Base-by-base conservation (phyloP, 2,797 vertebrate genomes). In the Neosilurus hyrtlii region DNA sequence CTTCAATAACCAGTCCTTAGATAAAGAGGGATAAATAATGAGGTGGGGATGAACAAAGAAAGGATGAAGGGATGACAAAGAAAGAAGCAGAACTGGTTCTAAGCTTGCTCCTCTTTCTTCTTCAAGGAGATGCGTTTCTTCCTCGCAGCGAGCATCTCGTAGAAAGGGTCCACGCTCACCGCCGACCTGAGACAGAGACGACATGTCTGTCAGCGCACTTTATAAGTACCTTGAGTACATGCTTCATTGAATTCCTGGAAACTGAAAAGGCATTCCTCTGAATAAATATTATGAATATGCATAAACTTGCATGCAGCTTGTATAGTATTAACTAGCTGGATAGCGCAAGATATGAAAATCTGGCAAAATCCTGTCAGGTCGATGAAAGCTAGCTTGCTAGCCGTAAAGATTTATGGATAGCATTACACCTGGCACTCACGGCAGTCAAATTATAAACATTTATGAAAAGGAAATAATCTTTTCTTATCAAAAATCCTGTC, bases 71-170 rank as follows among this genome's bases (percentile, higher is more conserved):
- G 62, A 78, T 63, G 43, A 84, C 75, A 26, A 82, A 79, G 83
- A 82, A 73, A 75, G 14, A 52, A 49, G 80, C 4, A 26, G 56
- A 24, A 30, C 78, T 20, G 75, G 14, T 76, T 91, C 90, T 93
- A 95, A 1, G 93, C 93, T 68, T 95, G 94, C 56, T 95, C 96
- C 89, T 96, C 96, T 87, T 97, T 98, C 92, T 97, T 97, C 93
- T 98, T 97, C 90, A 98, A 93, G 0, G 96, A 97, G 92, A 98
- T 97, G 83, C 96, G 94, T 87, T 98, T 97, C 95, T 98, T 98
- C 85, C 96, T 93, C 30, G 97, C 96, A 0, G 96, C 96, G 18
- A 98, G 92, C 97, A 98, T 98, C 92, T 98, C 97, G 4, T 98
- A 98, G 93, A 98, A 98, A 37, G 97, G 96, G 89, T 98, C 96